phyloP scores from a whole-genome alignment of 2,113 vertebrate species.

The Camelus dromedarius region DNA sequence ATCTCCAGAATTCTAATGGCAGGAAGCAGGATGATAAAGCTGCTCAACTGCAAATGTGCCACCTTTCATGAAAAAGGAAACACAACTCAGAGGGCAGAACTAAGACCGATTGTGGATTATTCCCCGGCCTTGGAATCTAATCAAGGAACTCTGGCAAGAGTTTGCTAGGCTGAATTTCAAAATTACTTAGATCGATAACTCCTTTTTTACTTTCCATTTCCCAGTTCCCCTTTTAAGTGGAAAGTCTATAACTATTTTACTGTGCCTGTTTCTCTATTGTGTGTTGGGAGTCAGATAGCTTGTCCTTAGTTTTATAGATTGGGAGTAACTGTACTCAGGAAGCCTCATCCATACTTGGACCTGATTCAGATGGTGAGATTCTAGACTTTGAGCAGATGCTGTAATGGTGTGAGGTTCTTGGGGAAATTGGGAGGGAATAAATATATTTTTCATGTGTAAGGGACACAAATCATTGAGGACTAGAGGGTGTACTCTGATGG shows the following conservation, averaged over 20 bases:
- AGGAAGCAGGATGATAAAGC: conserved; percentile 29
- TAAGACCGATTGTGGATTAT: not conserved
- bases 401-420: not conserved
- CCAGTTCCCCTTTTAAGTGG: not conserved
- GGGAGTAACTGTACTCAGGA: not conserved
- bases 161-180: conserved; percentile 6
- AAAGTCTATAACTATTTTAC: not conserved
- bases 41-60: not conserved
- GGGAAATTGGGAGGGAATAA: not conserved
- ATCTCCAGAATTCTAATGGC: not conserved
- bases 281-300: not conserved
- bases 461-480: not conserved
- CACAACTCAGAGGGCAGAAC: not conserved
- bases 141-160: not conserved
- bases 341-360: not conserved
- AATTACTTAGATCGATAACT: not conserved
- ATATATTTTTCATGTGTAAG: not conserved
- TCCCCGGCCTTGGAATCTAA: not conserved
- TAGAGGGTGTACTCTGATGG: not conserved
- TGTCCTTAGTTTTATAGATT: not conserved
- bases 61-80: not conserved
- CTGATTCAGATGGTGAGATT: not conserved
- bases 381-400: not conserved
- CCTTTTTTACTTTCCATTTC: not conserved
- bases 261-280: not conserved